These are phyloP conservation scores for Zaprionus tsacasi DNA, from an alignment of 1,140 invertebrate species.

Conservation along the genomic window DNA sequence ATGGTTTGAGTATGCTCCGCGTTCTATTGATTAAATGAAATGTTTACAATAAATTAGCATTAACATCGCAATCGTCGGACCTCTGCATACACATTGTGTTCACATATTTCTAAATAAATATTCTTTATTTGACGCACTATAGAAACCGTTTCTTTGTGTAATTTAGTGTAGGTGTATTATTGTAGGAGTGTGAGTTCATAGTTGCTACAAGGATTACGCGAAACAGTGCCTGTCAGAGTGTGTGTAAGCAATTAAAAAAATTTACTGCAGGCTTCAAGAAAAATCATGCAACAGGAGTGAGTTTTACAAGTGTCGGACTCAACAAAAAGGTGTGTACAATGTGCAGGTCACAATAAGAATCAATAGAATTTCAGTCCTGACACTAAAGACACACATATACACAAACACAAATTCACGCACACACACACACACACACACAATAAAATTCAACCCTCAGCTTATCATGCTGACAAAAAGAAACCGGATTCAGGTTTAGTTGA, in stretches of 20 bases:
- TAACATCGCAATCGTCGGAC: not conserved
- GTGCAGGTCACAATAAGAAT: constrained; percentile 33
- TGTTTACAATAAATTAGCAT: constrained; percentile 45
- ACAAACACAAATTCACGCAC: not conserved
- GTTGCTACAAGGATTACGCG: constrained; percentile 4
- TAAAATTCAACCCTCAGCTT: constrained; percentile 43
- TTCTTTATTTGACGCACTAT: not conserved
- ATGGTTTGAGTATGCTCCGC: constrained; percentile 1
- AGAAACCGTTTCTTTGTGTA: not conserved
- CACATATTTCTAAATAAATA: constrained; percentile 3
- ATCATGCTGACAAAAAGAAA: constrained; percentile 36
- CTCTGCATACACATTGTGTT: not conserved
- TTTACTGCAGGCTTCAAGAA: constrained; percentile 6
- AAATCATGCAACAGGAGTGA: constrained; percentile 2
- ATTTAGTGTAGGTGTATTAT: not conserved
- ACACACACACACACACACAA: not conserved
- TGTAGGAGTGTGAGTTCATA: not conserved
- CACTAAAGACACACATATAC: constrained; percentile 11
- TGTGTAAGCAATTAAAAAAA: constrained; percentile 16
- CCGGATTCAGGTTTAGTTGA: constrained; percentile 44
- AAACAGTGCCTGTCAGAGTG: not conserved
- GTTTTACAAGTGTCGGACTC: constrained; percentile 19
- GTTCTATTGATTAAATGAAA: constrained; percentile 41
- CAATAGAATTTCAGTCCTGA: constrained; percentile 39
- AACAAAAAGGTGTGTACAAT: constrained; percentile 34